Evolutionary conservation across 2,888 invertebrate genomes (phyloP).

Genomic region (Trileptium ribeirensis): DNA sequence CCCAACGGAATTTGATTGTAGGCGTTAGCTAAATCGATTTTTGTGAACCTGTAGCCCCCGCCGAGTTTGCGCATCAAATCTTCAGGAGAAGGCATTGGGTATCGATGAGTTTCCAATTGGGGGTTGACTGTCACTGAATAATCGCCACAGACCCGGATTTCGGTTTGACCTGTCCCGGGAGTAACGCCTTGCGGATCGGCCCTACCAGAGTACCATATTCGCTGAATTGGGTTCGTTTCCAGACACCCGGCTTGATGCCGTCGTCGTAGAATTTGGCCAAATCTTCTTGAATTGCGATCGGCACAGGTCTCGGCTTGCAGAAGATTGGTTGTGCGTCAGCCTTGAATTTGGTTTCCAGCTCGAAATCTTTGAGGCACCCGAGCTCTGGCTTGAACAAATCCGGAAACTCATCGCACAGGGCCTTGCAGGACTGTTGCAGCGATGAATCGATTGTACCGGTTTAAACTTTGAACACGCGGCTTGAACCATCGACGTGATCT

Average conservation of each 20-base stretch:
- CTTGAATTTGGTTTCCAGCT: slow-evolving; percentile 9
- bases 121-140: slow-evolving; percentile 4
- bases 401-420: not conserved
- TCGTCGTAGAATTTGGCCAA: not conserved
- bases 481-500: no score
- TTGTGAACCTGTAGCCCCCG: not conserved
- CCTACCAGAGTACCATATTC: not conserved
- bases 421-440: not conserved
- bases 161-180: not conserved
- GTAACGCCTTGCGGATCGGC: not conserved
- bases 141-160: slow-evolving; percentile 12
- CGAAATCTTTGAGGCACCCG: not conserved
- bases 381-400: not conserved
- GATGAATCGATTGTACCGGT: no score
- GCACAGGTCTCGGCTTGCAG: slow-evolving; percentile 4
- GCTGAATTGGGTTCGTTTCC: not conserved
- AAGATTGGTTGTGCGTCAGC: not conserved
- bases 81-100: slow-evolving; percentile 6
- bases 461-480: no score
- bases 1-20: slow-evolving; percentile 3
- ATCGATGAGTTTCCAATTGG: not conserved
- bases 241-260: not conserved
- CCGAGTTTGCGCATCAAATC: not conserved
- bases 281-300: not conserved
- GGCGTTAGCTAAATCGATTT: not conserved